Percentiles rank a stretch among this genome's conserved stretches.
phyloP scores from a whole-genome alignment of 2,113 vertebrate species.

The Gymnarchus niloticus region DNA sequence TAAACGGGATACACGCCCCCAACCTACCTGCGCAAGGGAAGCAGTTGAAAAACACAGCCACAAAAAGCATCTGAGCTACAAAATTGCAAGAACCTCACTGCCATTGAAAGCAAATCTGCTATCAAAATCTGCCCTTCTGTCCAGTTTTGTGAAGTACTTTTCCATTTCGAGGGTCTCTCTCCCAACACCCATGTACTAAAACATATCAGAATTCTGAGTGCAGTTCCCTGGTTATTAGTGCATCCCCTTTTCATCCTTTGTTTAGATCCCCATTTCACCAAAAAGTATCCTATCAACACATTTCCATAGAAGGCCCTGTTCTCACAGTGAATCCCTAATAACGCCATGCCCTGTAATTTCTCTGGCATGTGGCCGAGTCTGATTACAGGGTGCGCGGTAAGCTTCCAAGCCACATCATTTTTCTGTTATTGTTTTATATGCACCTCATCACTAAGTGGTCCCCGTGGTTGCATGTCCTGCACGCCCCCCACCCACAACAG shows the following conservation, averaged over 20 bases:
- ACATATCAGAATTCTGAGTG: slow-evolving; percentile 30
- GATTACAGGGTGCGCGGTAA: slow-evolving; percentile 59
- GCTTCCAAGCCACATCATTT: slow-evolving; percentile 49
- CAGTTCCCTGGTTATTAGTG: slow-evolving; percentile 49
- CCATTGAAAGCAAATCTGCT: too few species aligned
- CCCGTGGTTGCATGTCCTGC: slow-evolving; percentile 51
- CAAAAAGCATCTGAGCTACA: too few species aligned
- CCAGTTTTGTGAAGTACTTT: too few species aligned
- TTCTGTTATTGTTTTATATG: slow-evolving; percentile 48
- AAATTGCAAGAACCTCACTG: too few species aligned
- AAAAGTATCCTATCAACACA: slow-evolving; percentile 52
- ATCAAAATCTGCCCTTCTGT: too few species aligned
- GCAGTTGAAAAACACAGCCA: too few species aligned
- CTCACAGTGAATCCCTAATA: slow-evolving; percentile 44
- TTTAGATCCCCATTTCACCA: slow-evolving; percentile 46
- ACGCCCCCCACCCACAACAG: background rate
- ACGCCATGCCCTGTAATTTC: slow-evolving; percentile 63
- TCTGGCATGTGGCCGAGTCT: slow-evolving; percentile 49
- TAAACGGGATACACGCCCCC: too few species aligned
- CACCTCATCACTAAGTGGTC: too few species aligned
- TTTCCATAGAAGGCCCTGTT: slow-evolving; percentile 42
- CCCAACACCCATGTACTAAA: background rate
- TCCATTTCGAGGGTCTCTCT: too few species aligned
- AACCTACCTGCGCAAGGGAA: too few species aligned
- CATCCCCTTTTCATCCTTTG: slow-evolving; percentile 50